These are phyloP conservation scores for Ochlodes sylvanus DNA, from an alignment of 2,888 invertebrate species.

Conservation along the genomic window DNA sequence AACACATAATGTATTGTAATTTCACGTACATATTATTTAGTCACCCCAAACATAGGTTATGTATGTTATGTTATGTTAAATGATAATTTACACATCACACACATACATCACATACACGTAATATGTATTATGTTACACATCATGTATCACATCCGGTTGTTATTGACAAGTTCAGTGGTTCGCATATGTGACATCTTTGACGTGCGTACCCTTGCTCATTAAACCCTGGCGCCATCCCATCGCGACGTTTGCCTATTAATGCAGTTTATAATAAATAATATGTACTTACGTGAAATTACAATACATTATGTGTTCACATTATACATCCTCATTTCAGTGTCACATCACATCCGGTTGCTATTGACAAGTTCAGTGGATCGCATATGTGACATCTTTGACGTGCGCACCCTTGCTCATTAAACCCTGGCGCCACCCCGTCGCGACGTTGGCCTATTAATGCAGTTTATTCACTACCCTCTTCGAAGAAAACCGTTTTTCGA, in stretches of 20 bases:
- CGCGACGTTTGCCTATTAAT: slow-evolving; percentile 61
- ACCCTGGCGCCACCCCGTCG: slow-evolving; percentile 56
- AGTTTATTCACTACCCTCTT: slow-evolving; percentile 65
- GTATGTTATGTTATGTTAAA: too few species aligned
- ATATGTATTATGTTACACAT: too few species aligned
- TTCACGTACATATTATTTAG: too few species aligned
- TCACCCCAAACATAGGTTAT: slow-evolving; percentile 44
- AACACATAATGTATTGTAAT: neutral
- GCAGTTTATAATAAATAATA: too few species aligned
- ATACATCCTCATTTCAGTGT: too few species aligned
- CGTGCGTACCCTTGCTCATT: slow-evolving; percentile 40
- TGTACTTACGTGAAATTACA: too few species aligned
- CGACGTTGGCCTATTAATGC: slow-evolving; percentile 61
- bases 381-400: slow-evolving; percentile 39
- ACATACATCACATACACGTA: too few species aligned
- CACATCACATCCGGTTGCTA: neutral
- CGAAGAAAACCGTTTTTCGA: slow-evolving; percentile 45
- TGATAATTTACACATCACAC: too few species aligned
- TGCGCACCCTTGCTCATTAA: slow-evolving; percentile 39
- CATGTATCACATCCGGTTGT: neutral
- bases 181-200: slow-evolving; percentile 37
- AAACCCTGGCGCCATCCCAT: slow-evolving; percentile 52
- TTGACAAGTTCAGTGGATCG: slow-evolving; percentile 3
- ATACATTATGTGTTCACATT: neutral
- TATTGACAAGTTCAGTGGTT: neutral